Percentiles rank a stretch among this genome's conserved stretches.
These are phyloP conservation scores for Ridgeia piscesae DNA, from an alignment of 1,140 invertebrate genomes.

Conservation along the genomic window DNA sequence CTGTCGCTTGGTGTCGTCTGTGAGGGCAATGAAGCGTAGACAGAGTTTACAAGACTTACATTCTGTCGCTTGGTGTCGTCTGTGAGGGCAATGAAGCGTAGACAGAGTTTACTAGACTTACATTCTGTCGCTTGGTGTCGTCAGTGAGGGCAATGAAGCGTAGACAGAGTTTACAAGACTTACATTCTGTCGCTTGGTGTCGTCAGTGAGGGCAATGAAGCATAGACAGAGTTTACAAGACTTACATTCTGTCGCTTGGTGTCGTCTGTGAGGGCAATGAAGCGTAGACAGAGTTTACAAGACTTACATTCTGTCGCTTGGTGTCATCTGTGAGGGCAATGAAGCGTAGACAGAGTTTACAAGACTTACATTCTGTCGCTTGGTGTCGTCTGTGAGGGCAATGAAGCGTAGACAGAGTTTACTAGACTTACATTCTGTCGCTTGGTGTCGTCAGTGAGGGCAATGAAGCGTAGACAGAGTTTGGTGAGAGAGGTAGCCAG, in stretches of 20 bases:
- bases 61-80: slow-evolving; percentile 37
- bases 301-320: no score
- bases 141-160: slow-evolving; percentile 65
- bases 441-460: slow-evolving; percentile 39
- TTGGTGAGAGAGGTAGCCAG: slow-evolving; percentile 89
- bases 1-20: slow-evolving; percentile 39
- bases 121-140: no score
- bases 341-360: slow-evolving; percentile 85
- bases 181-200: no score
- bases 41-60: no score
- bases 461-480: slow-evolving; percentile 77
- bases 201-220: slow-evolving; percentile 63
- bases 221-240: slow-evolving; percentile 87
- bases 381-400: slow-evolving; percentile 40
- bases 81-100: slow-evolving; percentile 68
- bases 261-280: slow-evolving; percentile 58
- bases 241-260: no score
- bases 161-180: slow-evolving; percentile 88
- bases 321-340: slow-evolving; percentile 53
- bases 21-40: slow-evolving; percentile 68
- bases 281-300: slow-evolving; percentile 87
- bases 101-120: slow-evolving; percentile 90
- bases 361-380: no score
- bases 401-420: slow-evolving; percentile 81
- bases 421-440: slow-evolving; percentile 55